A percentile compares a stretch with the other conserved stretches of the same genome.
Evolutionary conservation across 2,888 invertebrate genomes (phyloP).

Genomic region (Sarcophaga subvicina): DNA sequence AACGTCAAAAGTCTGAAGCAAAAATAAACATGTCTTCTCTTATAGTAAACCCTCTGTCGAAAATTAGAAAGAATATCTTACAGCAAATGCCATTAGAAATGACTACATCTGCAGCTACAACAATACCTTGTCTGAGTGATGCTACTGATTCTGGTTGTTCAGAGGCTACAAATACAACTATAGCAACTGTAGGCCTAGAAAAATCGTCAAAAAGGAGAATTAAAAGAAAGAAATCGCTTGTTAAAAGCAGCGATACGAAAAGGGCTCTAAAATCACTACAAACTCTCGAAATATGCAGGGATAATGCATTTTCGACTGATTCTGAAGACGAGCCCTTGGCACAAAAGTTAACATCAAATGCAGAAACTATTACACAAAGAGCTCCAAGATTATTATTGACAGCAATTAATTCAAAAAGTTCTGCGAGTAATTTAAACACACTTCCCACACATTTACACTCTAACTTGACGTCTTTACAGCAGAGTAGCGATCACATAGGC

Average conservation of each 20-base stretch:
- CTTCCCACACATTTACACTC: conserved; percentile 20
- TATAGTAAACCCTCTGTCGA: conserved; percentile 45
- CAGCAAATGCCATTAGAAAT: conserved; percentile 40
- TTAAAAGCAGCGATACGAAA: conserved; percentile 68
- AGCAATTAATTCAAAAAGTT: conserved; percentile 71
- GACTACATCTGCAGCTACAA: conserved; percentile 13
- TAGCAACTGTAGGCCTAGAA: conserved; percentile 66
- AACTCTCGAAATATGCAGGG: conserved; percentile 45
- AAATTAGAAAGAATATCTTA: conserved; percentile 29
- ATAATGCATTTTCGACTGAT: conserved; percentile 74
- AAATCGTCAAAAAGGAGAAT: conserved; percentile 77
- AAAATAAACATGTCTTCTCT: conserved; percentile 61
- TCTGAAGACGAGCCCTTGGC: conserved; percentile 76
- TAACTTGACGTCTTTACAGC: conserved; percentile 44
- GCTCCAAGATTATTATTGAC: conserved; percentile 77
- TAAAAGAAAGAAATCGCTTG: conserved; percentile 76
- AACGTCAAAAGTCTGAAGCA: conserved; percentile 57
- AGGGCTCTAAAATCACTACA: conserved; percentile 60
- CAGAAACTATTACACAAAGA: conserved; percentile 70
- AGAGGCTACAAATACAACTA: conserved; percentile 74
- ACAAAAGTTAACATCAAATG: conserved; percentile 68
- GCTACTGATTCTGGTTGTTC: conserved; percentile 76
- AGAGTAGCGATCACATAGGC: conserved; percentile 75
- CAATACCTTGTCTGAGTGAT: conserved; percentile 71
- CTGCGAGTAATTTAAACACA: conserved; percentile 19